phyloP scores from a whole-genome alignment of 30 jellyfish, hydroid and myxozoan species.

The Kudoa iwatai region DNA sequence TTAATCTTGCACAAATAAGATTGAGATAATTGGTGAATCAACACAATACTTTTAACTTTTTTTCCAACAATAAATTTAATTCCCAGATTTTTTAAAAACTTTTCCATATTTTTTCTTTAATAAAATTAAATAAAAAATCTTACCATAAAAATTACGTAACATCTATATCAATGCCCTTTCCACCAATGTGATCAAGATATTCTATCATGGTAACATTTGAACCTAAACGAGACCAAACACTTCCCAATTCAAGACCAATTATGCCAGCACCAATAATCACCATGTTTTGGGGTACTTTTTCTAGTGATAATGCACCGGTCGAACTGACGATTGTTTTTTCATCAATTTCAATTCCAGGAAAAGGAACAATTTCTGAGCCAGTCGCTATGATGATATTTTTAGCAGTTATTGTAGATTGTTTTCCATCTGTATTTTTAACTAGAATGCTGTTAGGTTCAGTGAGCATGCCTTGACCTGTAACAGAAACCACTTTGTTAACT shows the following conservation, averaged over 20 bases:
- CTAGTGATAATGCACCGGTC: conserved; percentile 74
- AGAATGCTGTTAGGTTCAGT: conserved; percentile 66
- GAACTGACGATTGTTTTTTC: conserved; percentile 81
- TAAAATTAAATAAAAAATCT: neutral
- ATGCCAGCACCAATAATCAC: conserved; percentile 86
- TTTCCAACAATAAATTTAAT: conserved; percentile 43
- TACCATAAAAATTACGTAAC: conserved; percentile 7
- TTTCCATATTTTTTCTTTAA: conserved; percentile 11
- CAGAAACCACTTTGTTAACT: conserved; percentile 13
- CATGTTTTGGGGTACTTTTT: conserved; percentile 59
- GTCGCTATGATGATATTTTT: conserved; percentile 58
- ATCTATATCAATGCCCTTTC: conserved; percentile 74
- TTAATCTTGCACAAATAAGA: too few relatives aligned
- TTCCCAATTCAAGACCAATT: conserved; percentile 89
- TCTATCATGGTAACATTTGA: conserved; percentile 60
- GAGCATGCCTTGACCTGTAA: conserved; percentile 33
- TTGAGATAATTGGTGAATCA: too few relatives aligned
- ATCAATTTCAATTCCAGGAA: conserved; percentile 88
- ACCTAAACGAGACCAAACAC: conserved; percentile 87
- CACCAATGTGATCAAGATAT: conserved; percentile 50
- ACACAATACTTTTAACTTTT: conserved; percentile 51
- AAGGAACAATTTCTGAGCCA: conserved; percentile 77
- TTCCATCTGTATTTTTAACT: too few relatives aligned
- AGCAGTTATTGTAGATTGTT: conserved; percentile 22
- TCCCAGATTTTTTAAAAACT: conserved; percentile 29